Conservation (phyloP, 2,888 invertebrate genomes). For the Leucania comma region DNA sequence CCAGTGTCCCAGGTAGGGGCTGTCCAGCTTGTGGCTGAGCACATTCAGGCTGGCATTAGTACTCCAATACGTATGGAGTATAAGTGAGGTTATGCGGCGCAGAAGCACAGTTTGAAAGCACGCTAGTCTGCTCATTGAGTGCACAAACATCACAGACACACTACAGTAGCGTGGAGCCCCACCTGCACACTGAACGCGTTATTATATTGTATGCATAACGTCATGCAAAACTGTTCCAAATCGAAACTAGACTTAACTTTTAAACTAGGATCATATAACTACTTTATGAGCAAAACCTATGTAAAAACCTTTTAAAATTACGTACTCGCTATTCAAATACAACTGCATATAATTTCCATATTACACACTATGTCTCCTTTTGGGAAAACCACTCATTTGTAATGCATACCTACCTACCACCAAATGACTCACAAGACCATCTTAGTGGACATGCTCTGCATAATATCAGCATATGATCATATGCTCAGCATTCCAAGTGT, state of each 20-base stretch:
- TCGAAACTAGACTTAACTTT: not conserved
- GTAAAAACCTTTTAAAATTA: conserved; percentile 5
- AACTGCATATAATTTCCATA: conserved; percentile 30
- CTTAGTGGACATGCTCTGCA: conserved; percentile 44
- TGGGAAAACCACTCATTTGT: conserved; percentile 47
- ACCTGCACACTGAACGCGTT: too few relatives aligned
- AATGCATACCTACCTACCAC: conserved; percentile 25
- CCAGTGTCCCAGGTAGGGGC: too few relatives aligned
- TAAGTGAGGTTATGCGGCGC: too few relatives aligned
- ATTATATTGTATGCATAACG: too few relatives aligned
- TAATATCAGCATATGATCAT: conserved; percentile 37
- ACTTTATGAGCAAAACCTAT: not conserved
- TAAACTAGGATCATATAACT: too few relatives aligned
- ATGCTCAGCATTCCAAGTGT: conserved; percentile 26
- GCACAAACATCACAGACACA: too few relatives aligned
- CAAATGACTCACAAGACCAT: conserved; percentile 44
- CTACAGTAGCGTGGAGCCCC: too few relatives aligned
- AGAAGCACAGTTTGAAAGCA: too few relatives aligned
- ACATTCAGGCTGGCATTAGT: too few relatives aligned
- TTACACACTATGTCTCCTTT: conserved; percentile 34
- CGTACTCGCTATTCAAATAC: conserved; percentile 7
- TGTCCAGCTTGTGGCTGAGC: too few relatives aligned
- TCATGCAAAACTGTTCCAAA: not conserved
- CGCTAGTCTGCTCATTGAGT: too few relatives aligned
- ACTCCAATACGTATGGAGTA: too few relatives aligned